Evolutionary conservation across 1,140 invertebrate species (phyloP), one percentile per base, ranked within the genome.

Genomic region (Trichoplusia ni): DNA sequence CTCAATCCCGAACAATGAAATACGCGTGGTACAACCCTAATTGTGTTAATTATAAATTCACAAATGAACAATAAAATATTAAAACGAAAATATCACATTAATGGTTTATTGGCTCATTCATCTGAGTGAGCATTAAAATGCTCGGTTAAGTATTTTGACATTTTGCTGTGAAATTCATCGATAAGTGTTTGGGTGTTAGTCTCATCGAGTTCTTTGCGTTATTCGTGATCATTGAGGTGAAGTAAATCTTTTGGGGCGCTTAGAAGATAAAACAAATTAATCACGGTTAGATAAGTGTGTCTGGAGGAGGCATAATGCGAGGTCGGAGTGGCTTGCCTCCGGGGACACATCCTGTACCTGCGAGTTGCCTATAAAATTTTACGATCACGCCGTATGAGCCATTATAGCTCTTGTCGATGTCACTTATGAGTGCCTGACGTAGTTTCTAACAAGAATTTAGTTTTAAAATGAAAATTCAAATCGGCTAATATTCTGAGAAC

Each of bases 221-320:
- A 60, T 67, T 63, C 31, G 25, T 23, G 19, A 37, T 14, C 60
- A 49, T 60, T 71, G 19, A 49, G 61, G 65, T 67, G 65, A 74
- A 80, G 77, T 73, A 75, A 77, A 81, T 69, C 72, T 67, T 63
- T 71, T 66, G 71, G 47, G 64, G 70, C 67, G 69, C 77, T 76
- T 75, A 69, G 60, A 69, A 77, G 75, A 83, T 84, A 80, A 80
- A 84, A 77, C 67, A 79, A 85, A 82, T 88, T 88, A 88, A 88
- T 88, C 82, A 85, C 75, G 76, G 76, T 77, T 82, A 82, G 79
- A 79, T 82, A 84, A 86, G 75, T 85, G 66, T 77, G 74, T 79
- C 77, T 73, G 64, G 69, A 76, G 73, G 72, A 81, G 73, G 71
- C 74, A 75, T 83, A 78, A 81, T 75, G 56, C 62, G 67, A 69